Evolutionary conservation across 1,140 invertebrate genomes (phyloP).

Genomic region (Solenopsis invicta): DNA sequence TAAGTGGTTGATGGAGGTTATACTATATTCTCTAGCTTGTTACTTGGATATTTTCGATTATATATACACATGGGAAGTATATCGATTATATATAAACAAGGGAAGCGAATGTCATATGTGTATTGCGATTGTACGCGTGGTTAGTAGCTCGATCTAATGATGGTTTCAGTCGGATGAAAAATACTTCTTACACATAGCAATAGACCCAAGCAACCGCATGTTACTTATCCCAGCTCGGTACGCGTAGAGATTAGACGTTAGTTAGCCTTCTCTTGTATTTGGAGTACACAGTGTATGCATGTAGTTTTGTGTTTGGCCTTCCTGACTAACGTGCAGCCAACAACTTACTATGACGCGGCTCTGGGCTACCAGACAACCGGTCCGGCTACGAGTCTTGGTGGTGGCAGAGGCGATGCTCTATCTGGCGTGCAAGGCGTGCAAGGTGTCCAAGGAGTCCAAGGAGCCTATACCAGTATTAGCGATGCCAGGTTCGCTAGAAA

Average conservation of each 20-base stretch:
- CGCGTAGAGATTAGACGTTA: slow-evolving; percentile 73
- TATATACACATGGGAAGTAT: slow-evolving; percentile 3
- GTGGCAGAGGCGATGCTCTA: slow-evolving; percentile 89
- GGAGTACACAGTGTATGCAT: slow-evolving; percentile 87
- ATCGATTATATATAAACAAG: not conserved
- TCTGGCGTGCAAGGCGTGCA: slow-evolving; percentile 89
- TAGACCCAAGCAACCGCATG: slow-evolving; percentile 60
- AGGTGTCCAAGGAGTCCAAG: slow-evolving; percentile 85
- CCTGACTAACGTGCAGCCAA: slow-evolving; percentile 86
- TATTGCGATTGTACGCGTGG: not conserved
- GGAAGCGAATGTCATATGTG: slow-evolving; percentile 13
- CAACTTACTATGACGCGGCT: slow-evolving; percentile 86
- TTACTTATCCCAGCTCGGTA: slow-evolving; percentile 66
- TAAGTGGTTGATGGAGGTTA: slow-evolving; percentile 43
- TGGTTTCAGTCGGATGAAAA: slow-evolving; percentile 1
- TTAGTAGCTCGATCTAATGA: slow-evolving; percentile 4
- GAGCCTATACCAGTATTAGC: slow-evolving; percentile 91
- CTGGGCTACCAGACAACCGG: slow-evolving; percentile 86
- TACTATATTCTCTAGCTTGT: slow-evolving; percentile 52
- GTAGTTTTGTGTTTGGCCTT: slow-evolving; percentile 87
- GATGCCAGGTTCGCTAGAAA: slow-evolving; percentile 92
- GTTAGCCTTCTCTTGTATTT: slow-evolving; percentile 83
- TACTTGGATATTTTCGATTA: not conserved
- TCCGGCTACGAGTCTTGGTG: slow-evolving; percentile 86
- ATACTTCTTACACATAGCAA: slow-evolving; percentile 21